These are phyloP conservation scores for Bradysia coprophila DNA, from an alignment of 1,140 invertebrate species.

Conservation along the genomic window DNA sequence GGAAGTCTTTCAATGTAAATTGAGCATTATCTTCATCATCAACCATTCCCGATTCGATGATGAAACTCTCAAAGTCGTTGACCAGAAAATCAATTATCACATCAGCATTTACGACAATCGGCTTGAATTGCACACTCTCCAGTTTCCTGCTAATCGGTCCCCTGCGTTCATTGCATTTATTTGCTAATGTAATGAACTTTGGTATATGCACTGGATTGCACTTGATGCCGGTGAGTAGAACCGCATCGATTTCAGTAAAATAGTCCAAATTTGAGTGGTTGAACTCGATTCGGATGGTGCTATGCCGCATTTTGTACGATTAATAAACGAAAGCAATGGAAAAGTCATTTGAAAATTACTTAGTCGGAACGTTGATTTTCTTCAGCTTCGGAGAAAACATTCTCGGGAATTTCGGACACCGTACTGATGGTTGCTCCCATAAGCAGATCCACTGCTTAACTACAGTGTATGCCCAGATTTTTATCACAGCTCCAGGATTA, in stretches of 20 bases:
- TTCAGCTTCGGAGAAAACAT: conserved; percentile 58
- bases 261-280: conserved; percentile 62
- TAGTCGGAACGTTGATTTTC: conserved; percentile 36
- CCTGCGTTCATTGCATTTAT: neutral
- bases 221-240: conserved; percentile 42
- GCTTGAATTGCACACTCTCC: conserved; percentile 16
- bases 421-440: conserved; percentile 52
- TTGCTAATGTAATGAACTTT: neutral
- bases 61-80: conserved; percentile 23
- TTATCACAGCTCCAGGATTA: conserved; percentile 71
- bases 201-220: neutral
- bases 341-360: conserved; percentile 32
- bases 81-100: conserved; percentile 18
- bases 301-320: too few species aligned
- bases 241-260: conserved; percentile 77
- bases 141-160: conserved; percentile 18
- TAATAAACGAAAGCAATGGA: too few species aligned
- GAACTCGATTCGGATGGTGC: conserved; percentile 63
- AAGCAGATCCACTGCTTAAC: conserved; percentile 46
- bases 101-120: conserved; percentile 9
- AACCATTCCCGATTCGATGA: conserved; percentile 3
- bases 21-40: conserved; percentile 1
- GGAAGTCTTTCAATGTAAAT: conserved; percentile 11
- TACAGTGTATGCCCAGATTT: conserved; percentile 50
- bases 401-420: conserved; percentile 34